Percentiles rank a stretch among this genome's conserved stretches.
phyloP scores from a whole-genome alignment of 1,140 invertebrate species.

The Nymphalis io region DNA sequence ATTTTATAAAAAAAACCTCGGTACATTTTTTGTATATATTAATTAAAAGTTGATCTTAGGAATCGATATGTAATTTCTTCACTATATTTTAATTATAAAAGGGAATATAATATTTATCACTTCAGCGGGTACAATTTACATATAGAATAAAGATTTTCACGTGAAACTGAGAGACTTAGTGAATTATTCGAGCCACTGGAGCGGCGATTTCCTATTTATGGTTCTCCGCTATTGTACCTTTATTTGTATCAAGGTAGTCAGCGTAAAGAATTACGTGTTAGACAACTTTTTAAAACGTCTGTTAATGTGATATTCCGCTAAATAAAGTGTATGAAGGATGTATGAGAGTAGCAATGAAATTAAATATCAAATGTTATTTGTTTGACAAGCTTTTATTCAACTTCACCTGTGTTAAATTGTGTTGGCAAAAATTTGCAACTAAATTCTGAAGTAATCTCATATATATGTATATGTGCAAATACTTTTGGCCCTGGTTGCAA shows the following conservation, averaged over 20 bases:
- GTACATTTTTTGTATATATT: too few relatives aligned
- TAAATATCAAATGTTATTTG: too few relatives aligned
- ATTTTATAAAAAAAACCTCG: too few relatives aligned
- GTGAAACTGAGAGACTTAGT: constrained; percentile 69
- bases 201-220: constrained; percentile 75
- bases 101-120: constrained; percentile 20
- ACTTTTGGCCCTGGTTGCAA: too few relatives aligned
- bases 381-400: too few relatives aligned
- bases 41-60: too few relatives aligned
- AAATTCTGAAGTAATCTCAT: too few relatives aligned
- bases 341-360: too few relatives aligned
- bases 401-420: too few relatives aligned
- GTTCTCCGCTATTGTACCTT: constrained; percentile 68
- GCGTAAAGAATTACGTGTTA: constrained; percentile 62
- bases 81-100: neutral
- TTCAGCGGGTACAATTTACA: constrained; percentile 61
- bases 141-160: constrained; percentile 74
- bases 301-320: constrained; percentile 11
- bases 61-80: neutral
- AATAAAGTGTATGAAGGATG: neutral
- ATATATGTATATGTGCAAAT: too few relatives aligned
- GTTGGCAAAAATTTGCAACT: too few relatives aligned
- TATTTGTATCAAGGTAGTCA: constrained; percentile 70
- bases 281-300: constrained; percentile 53
- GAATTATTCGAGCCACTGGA: constrained; percentile 76